These are phyloP conservation scores for Catonia carolina DNA, from an alignment of 2,888 invertebrate species.

Conservation along the genomic window DNA sequence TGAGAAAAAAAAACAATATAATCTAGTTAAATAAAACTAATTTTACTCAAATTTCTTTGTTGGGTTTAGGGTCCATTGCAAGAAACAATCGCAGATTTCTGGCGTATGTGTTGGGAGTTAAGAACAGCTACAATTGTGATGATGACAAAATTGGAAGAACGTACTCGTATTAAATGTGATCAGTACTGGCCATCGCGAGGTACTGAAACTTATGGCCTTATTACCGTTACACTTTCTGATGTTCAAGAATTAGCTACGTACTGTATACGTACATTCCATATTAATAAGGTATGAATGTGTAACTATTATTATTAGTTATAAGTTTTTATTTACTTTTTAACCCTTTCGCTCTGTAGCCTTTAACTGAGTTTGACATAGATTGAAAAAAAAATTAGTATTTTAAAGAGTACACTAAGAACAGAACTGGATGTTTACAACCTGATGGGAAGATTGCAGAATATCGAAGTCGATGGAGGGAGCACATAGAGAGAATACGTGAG, in stretches of 20 bases:
- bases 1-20: too few relatives aligned
- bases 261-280: constrained; percentile 93
- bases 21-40: too few relatives aligned
- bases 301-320: background rate
- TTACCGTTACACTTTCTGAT: constrained; percentile 90
- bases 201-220: constrained; percentile 89
- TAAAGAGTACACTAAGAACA: background rate
- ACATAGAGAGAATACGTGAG: too few relatives aligned
- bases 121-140: constrained; percentile 92
- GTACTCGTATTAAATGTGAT: constrained; percentile 93
- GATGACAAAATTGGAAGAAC: constrained; percentile 98
- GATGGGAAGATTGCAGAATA: too few relatives aligned
- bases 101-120: constrained; percentile 99
- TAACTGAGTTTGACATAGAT: too few relatives aligned
- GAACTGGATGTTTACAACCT: too few relatives aligned
- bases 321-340: too few relatives aligned
- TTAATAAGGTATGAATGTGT: constrained; percentile 53
- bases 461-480: too few relatives aligned
- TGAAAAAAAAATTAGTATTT: too few relatives aligned
- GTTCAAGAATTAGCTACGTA: constrained; percentile 96
- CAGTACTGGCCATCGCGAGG: constrained; percentile 98
- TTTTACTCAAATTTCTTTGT: too few relatives aligned
- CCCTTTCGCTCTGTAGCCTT: too few relatives aligned
- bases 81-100: constrained; percentile 96
- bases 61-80: constrained; percentile 86